Conservation (phyloP, 2,888 invertebrate genomes). For the Lepidonotus clava region DNA sequence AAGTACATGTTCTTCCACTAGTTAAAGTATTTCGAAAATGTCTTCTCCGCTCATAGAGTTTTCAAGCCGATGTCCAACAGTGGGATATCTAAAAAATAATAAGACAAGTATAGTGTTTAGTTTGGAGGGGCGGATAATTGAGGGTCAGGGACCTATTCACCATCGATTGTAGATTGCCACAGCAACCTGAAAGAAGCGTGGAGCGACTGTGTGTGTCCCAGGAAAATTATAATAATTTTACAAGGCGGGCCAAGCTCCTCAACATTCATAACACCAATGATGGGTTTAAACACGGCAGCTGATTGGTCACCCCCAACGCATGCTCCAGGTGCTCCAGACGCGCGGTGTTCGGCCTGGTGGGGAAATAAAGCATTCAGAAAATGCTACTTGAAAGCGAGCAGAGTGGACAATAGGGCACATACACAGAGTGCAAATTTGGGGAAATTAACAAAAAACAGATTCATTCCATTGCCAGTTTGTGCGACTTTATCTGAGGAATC, state of each 20-base stretch:
- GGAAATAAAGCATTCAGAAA: background rate
- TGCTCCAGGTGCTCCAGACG: background rate
- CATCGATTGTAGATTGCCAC: constrained; percentile 3
- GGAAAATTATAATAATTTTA: constrained; percentile 19
- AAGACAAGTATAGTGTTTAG: too few relatives aligned
- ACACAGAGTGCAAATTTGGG: background rate
- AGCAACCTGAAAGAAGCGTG: constrained; percentile 3
- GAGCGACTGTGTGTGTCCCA: background rate
- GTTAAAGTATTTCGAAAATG: too few relatives aligned
- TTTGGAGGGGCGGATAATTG: background rate
- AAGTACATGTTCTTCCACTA: too few relatives aligned
- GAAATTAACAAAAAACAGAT: constrained; percentile 28
- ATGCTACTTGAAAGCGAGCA: background rate
- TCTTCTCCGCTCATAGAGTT: too few relatives aligned
- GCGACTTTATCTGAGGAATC: background rate
- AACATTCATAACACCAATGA: background rate
- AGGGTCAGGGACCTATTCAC: background rate
- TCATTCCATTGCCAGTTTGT: background rate
- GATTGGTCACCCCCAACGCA: background rate
- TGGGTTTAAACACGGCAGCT: constrained; percentile 23
- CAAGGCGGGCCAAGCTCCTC: background rate
- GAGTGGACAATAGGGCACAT: background rate
- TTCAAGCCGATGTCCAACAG: too few relatives aligned
- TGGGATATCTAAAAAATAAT: too few relatives aligned
- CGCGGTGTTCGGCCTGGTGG: constrained; percentile 2